These are phyloP conservation scores for Gadopsis bispinosus DNA, from an alignment of 2,797 vertebrate species.

Conservation along the genomic window DNA sequence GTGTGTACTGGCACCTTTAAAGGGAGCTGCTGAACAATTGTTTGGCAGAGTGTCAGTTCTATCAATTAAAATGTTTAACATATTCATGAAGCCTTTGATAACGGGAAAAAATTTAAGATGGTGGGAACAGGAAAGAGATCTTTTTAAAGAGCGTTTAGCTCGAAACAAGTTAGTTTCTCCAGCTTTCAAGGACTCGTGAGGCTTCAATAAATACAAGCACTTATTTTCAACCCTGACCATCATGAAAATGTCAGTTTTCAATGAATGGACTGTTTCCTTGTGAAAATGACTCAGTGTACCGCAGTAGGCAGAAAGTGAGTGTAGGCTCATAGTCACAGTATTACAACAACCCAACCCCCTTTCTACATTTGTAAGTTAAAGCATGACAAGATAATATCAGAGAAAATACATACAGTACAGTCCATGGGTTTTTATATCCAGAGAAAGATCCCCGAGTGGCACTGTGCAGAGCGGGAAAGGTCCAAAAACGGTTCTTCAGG, in stretches of 20 bases:
- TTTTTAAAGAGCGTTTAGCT: slow-evolving; percentile 18
- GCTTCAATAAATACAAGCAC: slow-evolving; percentile 38
- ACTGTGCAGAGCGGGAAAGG: slow-evolving; percentile 62
- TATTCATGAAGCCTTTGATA: slow-evolving; percentile 21
- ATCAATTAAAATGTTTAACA: slow-evolving; percentile 39
- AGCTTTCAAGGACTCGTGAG: slow-evolving; percentile 31
- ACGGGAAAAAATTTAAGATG: slow-evolving; percentile 10
- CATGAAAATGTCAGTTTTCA: slow-evolving; percentile 34
- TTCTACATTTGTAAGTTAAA: slow-evolving; percentile 53
- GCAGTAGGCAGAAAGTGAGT: slow-evolving; percentile 36
- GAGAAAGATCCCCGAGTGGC: slow-evolving; percentile 63
- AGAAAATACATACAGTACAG: slow-evolving; percentile 70
- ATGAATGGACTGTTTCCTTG: slow-evolving; percentile 30
- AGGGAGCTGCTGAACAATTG: slow-evolving; percentile 39
- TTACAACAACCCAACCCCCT: slow-evolving; percentile 39
- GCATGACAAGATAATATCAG: slow-evolving; percentile 52
- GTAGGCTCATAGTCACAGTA: slow-evolving; percentile 32
- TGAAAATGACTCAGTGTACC: slow-evolving; percentile 42
- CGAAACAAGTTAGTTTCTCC: slow-evolving; percentile 13
- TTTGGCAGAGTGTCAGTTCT: slow-evolving; percentile 31
- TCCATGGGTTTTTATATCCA: slow-evolving; percentile 60
- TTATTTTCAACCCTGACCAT: slow-evolving; percentile 60
- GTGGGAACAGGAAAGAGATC: neutral
- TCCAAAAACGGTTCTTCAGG: slow-evolving; percentile 51
- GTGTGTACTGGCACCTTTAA: slow-evolving; percentile 7